Evolutionary conservation across 2,888 invertebrate genomes (phyloP), one percentile per base, ranked within the genome.

Genomic region (Zygaena filipendulae): DNA sequence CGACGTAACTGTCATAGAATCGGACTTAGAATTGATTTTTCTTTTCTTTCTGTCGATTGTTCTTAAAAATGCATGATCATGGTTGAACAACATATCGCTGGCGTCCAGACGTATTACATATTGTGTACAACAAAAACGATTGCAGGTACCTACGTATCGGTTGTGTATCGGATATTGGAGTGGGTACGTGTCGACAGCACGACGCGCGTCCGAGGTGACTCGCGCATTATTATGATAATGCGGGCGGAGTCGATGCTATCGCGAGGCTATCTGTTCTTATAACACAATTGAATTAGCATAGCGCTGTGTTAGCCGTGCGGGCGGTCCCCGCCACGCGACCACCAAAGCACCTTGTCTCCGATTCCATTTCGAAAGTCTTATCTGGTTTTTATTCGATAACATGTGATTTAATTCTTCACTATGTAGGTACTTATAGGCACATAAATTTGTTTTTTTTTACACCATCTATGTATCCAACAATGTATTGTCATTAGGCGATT

Each of bases 271-370:
- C 59, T 59, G 57, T 56, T 64, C 59, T 59, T 53, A 46, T 57
- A 60, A 69, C 66, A 77, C 77, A 77, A 77, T 75, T 77, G 77
- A 77, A 79, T 79, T 79, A 79, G 74, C 79, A 77, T 77, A 72
- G 74, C 58, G 47, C 55, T 52, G 54, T 47, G 49, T 51, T 52
- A 53, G 56, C 51, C 71, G 50, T 70, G 59, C 72, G 70, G 77
- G 77, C 66, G 77, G 75, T 69, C 74, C 46, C 30, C 39, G 69
- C 69, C 74, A 74, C 72, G 74, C 72, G 75, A 70, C 72, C 68
- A 56, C 57, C 64, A 50, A 47, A 50, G 43, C 43, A 48, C 47
- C 47, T 42, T 45, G 45, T 47, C 44, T 46, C 48, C 42, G 46
- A 49, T 49, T 49, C 45, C 42, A 52, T 51, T 59, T 41, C 33